Evolutionary conservation across 2,797 vertebrate genomes (phyloP).

Genomic region (Centroberyx gerrardi): DNA sequence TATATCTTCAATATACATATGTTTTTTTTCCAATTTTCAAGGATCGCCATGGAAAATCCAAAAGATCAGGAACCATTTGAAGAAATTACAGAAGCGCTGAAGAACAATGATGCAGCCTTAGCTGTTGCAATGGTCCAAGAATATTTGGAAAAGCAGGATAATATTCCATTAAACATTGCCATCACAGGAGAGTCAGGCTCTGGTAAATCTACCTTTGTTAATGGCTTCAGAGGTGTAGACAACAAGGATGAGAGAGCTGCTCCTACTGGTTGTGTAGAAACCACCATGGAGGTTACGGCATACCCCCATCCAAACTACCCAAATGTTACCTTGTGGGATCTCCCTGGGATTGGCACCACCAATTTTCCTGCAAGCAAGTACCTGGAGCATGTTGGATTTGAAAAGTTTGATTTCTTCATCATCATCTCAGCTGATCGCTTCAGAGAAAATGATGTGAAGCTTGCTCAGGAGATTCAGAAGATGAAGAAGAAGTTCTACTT

Average conservation of each 20-base stretch:
- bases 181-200: slow-evolving; percentile 71
- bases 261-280: slow-evolving; percentile 53
- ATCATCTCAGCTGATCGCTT: slow-evolving; percentile 76
- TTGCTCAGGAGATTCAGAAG: slow-evolving; percentile 79
- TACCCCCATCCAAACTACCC: slow-evolving; percentile 80
- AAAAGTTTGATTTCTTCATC: slow-evolving; percentile 86
- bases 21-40: not conserved
- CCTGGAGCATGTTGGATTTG: slow-evolving; percentile 76
- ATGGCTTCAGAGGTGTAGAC: slow-evolving; percentile 54
- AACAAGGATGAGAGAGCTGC: slow-evolving; percentile 51
- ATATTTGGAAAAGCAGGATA: slow-evolving; percentile 14
- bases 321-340: slow-evolving; percentile 84
- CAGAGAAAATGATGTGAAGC: slow-evolving; percentile 75
- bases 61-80: fast-evolving
- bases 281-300: slow-evolving; percentile 20
- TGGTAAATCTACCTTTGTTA: slow-evolving; percentile 75
- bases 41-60: not conserved
- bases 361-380: slow-evolving; percentile 81
- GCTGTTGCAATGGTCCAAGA: slow-evolving; percentile 44
- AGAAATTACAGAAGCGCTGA: slow-evolving; percentile 40
- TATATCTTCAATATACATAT: not conserved
- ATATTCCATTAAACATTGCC: slow-evolving; percentile 59
- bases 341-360: slow-evolving; percentile 82
- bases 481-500: slow-evolving; percentile 85
- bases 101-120: not conserved